phyloP scores from a whole-genome alignment of 1,140 invertebrate species.

The Dreissena rostriformis region DNA sequence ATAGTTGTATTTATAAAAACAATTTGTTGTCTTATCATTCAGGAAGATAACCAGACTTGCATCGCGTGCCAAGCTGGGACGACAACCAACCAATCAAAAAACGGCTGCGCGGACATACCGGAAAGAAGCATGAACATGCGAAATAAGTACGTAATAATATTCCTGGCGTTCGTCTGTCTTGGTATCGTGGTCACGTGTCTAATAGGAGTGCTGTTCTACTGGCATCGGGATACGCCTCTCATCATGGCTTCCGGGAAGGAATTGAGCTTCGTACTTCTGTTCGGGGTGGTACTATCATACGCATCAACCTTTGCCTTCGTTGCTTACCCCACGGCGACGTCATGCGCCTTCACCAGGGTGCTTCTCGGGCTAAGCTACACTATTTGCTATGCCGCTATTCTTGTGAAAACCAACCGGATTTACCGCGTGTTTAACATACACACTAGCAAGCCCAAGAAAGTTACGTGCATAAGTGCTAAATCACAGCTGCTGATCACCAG shows the following conservation, averaged over 20 bases:
- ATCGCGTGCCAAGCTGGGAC: constrained; percentile 29
- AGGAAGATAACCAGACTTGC: constrained; percentile 37
- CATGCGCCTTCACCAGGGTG: constrained; percentile 85
- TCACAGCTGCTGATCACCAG: constrained; percentile 95
- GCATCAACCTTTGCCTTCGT: constrained; percentile 65
- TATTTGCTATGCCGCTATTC: constrained; percentile 87
- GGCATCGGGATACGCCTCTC: constrained; percentile 67
- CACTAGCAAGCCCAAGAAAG: constrained; percentile 91
- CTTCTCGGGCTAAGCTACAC: constrained; percentile 86
- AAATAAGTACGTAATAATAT: constrained; percentile 15
- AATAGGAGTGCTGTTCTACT: constrained; percentile 63
- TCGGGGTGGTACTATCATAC: constrained; percentile 74
- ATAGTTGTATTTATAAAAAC: too few relatives aligned
- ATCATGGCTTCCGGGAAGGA: constrained; percentile 73
- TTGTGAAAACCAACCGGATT: constrained; percentile 89
- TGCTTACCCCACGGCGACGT: constrained; percentile 82
- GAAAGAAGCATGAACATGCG: constrained; percentile 13
- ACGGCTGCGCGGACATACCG: constrained; percentile 35
- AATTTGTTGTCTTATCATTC: not conserved
- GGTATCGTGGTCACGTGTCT: constrained; percentile 80
- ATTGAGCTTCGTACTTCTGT: constrained; percentile 69
- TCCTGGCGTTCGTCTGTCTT: constrained; percentile 83
- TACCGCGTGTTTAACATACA: constrained; percentile 87
- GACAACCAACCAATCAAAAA: constrained; percentile 25
- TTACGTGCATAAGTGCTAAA: constrained; percentile 93